phyloP scores from a whole-genome alignment of 2,113 vertebrate genomes.

The Oriolus oriolus region DNA sequence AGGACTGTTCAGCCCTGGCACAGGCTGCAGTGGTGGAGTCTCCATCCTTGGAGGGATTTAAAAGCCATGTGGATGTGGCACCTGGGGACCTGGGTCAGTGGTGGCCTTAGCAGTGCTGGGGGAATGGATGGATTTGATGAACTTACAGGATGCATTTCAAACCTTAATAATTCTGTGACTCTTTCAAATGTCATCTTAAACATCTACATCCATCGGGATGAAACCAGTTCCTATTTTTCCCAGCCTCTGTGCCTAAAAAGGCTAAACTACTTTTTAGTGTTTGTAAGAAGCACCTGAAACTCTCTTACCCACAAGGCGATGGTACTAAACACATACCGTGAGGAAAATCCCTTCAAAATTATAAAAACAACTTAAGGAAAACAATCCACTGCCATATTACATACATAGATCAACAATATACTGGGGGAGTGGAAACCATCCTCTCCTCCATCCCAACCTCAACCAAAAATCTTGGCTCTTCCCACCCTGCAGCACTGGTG shows the following conservation, averaged over 20 bases:
- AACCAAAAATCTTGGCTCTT: not conserved
- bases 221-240: not conserved
- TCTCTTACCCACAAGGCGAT: not conserved
- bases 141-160: not conserved
- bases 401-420: not conserved
- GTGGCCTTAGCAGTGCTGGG: not conserved
- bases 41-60: not conserved
- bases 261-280: not conserved
- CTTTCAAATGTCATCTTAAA: not conserved
- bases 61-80: not conserved
- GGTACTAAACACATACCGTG: not conserved
- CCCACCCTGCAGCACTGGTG: not conserved
- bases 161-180: not conserved
- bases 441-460: not conserved
- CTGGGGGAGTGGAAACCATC: no score
- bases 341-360: not conserved
- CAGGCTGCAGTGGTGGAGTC: not conserved
- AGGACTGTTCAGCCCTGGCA: not conserved
- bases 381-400: not conserved
- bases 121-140: not conserved
- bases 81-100: not conserved
- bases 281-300: not conserved
- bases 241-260: not conserved
- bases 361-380: not conserved
- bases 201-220: not conserved